Percentiles rank a stretch among this genome's conserved stretches.
phyloP scores from a whole-genome alignment of 2,797 vertebrate genomes.

The Sebastes miniatus region DNA sequence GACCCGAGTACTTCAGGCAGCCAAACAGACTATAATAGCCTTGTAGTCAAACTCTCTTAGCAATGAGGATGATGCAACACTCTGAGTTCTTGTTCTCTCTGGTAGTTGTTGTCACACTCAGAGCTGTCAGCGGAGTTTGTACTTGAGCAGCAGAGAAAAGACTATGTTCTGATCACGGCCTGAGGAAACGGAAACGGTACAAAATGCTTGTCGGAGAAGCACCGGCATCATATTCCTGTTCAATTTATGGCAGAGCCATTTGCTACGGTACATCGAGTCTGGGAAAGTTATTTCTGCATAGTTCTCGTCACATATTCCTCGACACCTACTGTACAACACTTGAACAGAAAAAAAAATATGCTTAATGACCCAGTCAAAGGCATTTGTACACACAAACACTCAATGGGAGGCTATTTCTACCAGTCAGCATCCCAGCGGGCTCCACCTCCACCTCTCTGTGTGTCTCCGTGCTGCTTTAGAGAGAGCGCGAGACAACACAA shows the following conservation, averaged over 20 bases:
- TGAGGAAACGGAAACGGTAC: not conserved
- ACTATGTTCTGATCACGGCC: not conserved
- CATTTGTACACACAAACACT: conserved; percentile 27
- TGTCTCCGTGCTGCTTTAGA: conserved; percentile 19
- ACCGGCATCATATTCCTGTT: not conserved
- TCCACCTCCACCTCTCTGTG: conserved; percentile 1
- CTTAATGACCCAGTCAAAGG: conserved; percentile 38
- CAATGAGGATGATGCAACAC: not conserved
- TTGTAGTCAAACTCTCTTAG: not conserved
- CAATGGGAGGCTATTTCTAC: conserved; percentile 9
- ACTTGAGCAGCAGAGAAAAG: conserved; percentile 2
- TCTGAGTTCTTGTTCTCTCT: not conserved
- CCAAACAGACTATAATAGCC: not conserved
- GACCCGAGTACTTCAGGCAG: not conserved
- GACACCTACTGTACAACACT: not conserved
- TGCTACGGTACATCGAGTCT: not conserved
- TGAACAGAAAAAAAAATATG: not conserved
- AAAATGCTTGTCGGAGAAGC: conserved; percentile 6
- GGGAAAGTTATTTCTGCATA: not conserved
- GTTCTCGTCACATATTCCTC: not conserved
- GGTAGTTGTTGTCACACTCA: not conserved
- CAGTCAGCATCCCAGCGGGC: conserved; percentile 25
- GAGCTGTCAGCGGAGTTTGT: not conserved
- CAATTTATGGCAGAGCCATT: conserved; percentile 11
- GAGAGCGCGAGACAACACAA: not conserved